These are phyloP conservation scores for Aradophagus sp. DNA, from an alignment of 1,140 invertebrate genomes.

Conservation along the genomic window DNA sequence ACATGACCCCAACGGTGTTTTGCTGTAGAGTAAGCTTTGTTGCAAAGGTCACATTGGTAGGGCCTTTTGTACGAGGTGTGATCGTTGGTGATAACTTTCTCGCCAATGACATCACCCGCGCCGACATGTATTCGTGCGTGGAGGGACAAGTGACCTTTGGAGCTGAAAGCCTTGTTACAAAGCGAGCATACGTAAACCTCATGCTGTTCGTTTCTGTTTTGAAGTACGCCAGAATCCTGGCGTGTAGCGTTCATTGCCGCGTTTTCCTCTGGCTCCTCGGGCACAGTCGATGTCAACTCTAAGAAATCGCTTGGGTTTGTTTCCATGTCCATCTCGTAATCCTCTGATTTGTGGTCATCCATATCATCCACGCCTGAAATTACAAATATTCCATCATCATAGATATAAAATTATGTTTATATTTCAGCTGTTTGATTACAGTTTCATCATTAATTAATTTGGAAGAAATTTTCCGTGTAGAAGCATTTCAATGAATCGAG, in stretches of 20 bases:
- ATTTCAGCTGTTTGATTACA: no score
- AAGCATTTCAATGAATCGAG: no score
- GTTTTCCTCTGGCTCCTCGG: slow-evolving; percentile 65
- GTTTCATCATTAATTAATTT: no score
- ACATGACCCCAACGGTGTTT: slow-evolving; percentile 77
- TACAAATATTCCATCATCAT: neutral
- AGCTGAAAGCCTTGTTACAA: slow-evolving; percentile 75
- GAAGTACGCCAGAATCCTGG: slow-evolving; percentile 54
- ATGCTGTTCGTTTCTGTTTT: slow-evolving; percentile 71
- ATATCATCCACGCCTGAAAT: slow-evolving; percentile 55
- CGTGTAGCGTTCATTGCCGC: slow-evolving; percentile 22
- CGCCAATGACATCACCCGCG: slow-evolving; percentile 71
- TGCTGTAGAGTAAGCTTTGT: slow-evolving; percentile 75
- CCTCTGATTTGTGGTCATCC: slow-evolving; percentile 71
- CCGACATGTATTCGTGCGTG: slow-evolving; percentile 75
- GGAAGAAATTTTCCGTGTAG: no score
- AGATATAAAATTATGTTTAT: no score
- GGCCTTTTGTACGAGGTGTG: slow-evolving; percentile 74
- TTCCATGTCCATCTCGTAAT: slow-evolving; percentile 74
- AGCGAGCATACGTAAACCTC: slow-evolving; percentile 75
- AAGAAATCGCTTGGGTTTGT: slow-evolving; percentile 73
- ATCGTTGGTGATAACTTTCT: slow-evolving; percentile 73
- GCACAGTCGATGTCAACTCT: slow-evolving; percentile 69
- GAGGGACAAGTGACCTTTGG: slow-evolving; percentile 74
- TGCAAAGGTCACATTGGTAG: slow-evolving; percentile 75